phyloP scores from a whole-genome alignment of 2,797 vertebrate species.

The Tenualosa ilisha region DNA sequence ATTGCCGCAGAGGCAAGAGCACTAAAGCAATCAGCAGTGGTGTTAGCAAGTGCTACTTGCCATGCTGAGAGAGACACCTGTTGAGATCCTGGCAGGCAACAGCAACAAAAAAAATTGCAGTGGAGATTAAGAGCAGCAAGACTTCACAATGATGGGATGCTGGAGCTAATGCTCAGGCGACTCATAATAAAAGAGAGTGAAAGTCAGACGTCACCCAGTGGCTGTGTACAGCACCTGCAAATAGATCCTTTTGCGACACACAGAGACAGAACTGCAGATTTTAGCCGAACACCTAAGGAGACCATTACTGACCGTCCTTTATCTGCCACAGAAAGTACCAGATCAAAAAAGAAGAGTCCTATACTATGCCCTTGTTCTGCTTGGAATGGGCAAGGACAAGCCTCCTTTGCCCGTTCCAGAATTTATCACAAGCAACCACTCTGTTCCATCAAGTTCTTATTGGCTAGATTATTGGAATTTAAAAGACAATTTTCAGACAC shows the following conservation, averaged over 20 bases:
- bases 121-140: constrained; percentile 21
- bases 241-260: constrained; percentile 43
- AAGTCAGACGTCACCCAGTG: background rate
- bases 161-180: constrained; percentile 34
- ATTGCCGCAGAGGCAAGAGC: constrained; percentile 26
- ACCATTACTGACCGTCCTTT: constrained; percentile 28
- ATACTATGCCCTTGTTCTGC: constrained; percentile 28
- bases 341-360: constrained; percentile 35
- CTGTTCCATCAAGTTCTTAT: constrained; percentile 32
- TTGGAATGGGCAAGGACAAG: constrained; percentile 27
- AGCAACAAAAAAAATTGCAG: constrained; percentile 33
- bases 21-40: constrained; percentile 27
- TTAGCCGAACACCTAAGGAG: background rate
- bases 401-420: constrained; percentile 36
- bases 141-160: constrained; percentile 28
- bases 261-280: constrained; percentile 33
- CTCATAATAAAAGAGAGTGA: constrained; percentile 31
- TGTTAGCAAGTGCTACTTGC: constrained; percentile 26
- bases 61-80: constrained; percentile 8
- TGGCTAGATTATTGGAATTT: constrained; percentile 42
- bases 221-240: constrained; percentile 42
- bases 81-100: constrained; percentile 32
- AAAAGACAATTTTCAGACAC: constrained; percentile 22
- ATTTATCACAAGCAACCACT: constrained; percentile 35
- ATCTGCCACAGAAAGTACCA: constrained; percentile 46